A percentile compares a stretch with the other conserved stretches of the same genome.
phyloP scores from a whole-genome alignment of 2,113 vertebrate genomes.

The Struthio camelus region DNA sequence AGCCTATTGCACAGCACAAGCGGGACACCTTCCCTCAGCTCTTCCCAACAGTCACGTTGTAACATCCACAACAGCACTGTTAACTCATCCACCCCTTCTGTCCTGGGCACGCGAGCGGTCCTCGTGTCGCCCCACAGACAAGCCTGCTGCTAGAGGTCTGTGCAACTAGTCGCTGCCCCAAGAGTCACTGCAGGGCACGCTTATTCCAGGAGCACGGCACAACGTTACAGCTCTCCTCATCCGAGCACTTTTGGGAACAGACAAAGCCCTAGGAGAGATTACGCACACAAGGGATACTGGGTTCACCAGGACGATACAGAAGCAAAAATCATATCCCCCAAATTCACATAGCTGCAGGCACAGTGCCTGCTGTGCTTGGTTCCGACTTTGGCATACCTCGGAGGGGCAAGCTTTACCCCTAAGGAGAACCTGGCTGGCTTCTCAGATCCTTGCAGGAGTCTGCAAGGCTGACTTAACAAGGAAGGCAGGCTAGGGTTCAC shows the following conservation, averaged over 20 bases:
- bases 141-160: not conserved
- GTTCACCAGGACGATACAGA: not conserved
- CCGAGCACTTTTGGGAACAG: not conserved
- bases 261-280: not conserved
- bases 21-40: no score
- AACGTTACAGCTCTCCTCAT: not conserved
- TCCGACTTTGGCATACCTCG: not conserved
- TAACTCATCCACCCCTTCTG: not conserved
- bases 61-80: not conserved
- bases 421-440: not conserved
- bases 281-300: not conserved
- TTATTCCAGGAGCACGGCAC: not conserved
- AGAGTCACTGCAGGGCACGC: not conserved
- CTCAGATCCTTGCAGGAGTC: not conserved
- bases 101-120: accelerated
- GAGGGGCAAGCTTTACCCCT: not conserved
- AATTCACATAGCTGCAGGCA: not conserved
- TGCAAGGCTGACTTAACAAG: not conserved
- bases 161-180: not conserved
- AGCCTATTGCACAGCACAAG: not conserved
- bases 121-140: not conserved
- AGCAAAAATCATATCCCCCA: not conserved
- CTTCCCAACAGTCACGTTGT: not conserved
- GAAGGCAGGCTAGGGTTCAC: not conserved
- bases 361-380: not conserved